These are phyloP conservation scores for Acropora yongei DNA, from an alignment of 64 coral and sea anemone species.

Conservation along the genomic window DNA sequence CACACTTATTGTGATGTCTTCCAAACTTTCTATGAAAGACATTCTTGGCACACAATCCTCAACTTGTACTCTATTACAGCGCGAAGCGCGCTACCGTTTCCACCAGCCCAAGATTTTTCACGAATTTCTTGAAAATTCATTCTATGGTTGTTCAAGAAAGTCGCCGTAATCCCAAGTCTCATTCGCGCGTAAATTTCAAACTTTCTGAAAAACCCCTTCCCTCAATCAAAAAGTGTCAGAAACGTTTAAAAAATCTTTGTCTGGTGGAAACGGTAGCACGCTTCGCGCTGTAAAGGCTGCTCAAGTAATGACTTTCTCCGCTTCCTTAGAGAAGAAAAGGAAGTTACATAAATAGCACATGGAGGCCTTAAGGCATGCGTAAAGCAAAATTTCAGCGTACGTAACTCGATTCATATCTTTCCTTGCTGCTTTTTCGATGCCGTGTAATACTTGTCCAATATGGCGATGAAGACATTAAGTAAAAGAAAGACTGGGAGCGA, in stretches of 20 bases:
- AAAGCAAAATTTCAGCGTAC: conserved; percentile 20
- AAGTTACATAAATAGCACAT: background rate
- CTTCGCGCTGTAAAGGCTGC: too few species aligned
- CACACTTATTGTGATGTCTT: background rate
- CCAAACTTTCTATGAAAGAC: background rate
- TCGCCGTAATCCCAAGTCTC: too few species aligned
- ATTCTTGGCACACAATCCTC: background rate
- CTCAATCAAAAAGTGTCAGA: too few species aligned
- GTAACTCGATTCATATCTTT: conserved; percentile 28
- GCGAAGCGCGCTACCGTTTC: too few species aligned
- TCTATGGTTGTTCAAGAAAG: too few species aligned
- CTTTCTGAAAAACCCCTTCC: too few species aligned
- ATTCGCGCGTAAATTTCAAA: too few species aligned
- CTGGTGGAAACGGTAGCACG: too few species aligned
- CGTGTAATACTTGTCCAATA: conserved; percentile 60
- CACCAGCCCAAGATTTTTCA: too few species aligned
- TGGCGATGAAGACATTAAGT: conserved; percentile 64
- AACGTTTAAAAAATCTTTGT: too few species aligned
- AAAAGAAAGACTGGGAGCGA: background rate
- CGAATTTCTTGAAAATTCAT: too few species aligned
- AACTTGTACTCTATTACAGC: background rate
- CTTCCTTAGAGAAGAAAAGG: background rate
- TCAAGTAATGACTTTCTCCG: background rate
- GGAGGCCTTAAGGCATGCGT: background rate
- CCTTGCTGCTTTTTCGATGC: conserved; percentile 6